These are phyloP conservation scores for Notodonta dromedarius DNA, from an alignment of 2,888 invertebrate genomes.

Conservation along the genomic window DNA sequence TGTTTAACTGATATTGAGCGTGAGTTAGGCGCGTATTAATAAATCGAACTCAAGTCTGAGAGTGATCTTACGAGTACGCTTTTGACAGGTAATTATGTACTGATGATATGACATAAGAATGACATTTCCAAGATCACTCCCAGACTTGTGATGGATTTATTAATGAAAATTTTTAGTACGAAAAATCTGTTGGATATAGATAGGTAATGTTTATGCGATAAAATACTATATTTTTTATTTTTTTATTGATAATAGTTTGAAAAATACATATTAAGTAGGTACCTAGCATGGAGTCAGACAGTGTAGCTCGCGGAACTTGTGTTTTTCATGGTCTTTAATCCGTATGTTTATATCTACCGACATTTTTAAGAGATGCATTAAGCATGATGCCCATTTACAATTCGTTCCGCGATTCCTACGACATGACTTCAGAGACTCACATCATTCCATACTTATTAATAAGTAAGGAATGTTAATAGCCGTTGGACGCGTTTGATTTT, in stretches of 20 bases:
- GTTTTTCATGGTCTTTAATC: neutral
- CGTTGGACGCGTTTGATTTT: constrained; percentile 58
- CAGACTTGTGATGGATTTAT: too few relatives aligned
- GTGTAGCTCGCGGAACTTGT: too few relatives aligned
- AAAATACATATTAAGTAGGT: too few relatives aligned
- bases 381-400: constrained; percentile 37
- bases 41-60: too few relatives aligned
- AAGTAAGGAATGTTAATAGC: constrained; percentile 65
- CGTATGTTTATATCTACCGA: neutral
- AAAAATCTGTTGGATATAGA: neutral
- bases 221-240: too few relatives aligned
- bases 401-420: constrained; percentile 55
- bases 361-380: constrained; percentile 22
- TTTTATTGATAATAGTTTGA: too few relatives aligned
- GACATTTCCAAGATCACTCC: too few relatives aligned
- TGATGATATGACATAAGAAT: too few relatives aligned
- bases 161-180: neutral
- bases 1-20: constrained; percentile 33
- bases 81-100: too few relatives aligned
- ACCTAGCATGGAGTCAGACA: too few relatives aligned
- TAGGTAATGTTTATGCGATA: too few relatives aligned
- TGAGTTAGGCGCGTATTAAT: constrained; percentile 13
- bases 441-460: constrained; percentile 54
- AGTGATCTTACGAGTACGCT: too few relatives aligned
- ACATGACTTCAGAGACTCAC: constrained; percentile 48